Evolutionary conservation across 2,888 invertebrate genomes (phyloP).

Genomic region (Anorthoa munda): DNA sequence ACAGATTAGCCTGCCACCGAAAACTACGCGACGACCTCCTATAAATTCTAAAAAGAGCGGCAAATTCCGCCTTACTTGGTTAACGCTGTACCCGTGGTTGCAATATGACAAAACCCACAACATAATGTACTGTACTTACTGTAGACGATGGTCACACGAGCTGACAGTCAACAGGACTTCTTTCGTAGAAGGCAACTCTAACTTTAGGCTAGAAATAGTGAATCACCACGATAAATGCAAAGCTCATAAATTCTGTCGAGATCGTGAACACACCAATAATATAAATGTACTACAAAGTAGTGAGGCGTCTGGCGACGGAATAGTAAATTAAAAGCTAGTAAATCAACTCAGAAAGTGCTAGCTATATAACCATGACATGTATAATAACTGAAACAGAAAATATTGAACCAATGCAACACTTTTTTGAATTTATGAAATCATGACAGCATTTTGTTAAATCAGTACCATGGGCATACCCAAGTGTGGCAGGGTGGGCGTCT

Average conservation of each 20-base stretch:
- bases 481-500: too few species aligned
- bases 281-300: slow-evolving; percentile 47
- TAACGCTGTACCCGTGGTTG: slow-evolving; percentile 93
- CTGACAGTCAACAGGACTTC: slow-evolving; percentile 93
- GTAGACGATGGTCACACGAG: slow-evolving; percentile 93
- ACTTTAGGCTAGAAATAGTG: slow-evolving; percentile 94
- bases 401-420: not conserved
- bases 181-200: slow-evolving; percentile 94
- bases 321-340: slow-evolving; percentile 41
- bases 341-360: slow-evolving; percentile 20
- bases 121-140: slow-evolving; percentile 94
- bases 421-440: slow-evolving; percentile 6
- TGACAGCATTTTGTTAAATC: not conserved
- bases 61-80: slow-evolving; percentile 93
- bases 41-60: slow-evolving; percentile 89
- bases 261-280: slow-evolving; percentile 80
- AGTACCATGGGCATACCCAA: not conserved
- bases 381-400: slow-evolving; percentile 14
- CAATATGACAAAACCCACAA: slow-evolving; percentile 93
- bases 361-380: slow-evolving; percentile 8
- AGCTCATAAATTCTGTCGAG: slow-evolving; percentile 93
- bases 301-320: slow-evolving; percentile 37
- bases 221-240: slow-evolving; percentile 95
- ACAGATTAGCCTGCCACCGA: slow-evolving; percentile 74
- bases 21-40: slow-evolving; percentile 64